A percentile compares a stretch with the other conserved stretches of the same genome.
Evolutionary conservation across 2,113 vertebrate genomes (phyloP).

Genomic region (Poeciliopsis retropinna): DNA sequence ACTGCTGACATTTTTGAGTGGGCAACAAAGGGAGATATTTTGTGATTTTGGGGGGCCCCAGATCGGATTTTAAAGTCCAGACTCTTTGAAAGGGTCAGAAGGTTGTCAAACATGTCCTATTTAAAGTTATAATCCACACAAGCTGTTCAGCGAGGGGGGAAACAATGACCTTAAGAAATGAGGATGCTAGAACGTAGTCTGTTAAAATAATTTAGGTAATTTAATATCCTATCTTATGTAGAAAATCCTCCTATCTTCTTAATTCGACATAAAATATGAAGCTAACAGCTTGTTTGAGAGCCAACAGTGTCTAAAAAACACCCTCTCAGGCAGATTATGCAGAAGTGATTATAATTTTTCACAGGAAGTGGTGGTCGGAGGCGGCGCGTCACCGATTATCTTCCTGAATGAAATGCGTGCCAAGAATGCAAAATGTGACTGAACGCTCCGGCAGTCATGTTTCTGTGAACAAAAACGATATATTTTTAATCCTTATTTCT

Average conservation of each 20-base stretch:
- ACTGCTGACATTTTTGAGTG: conserved; percentile 20
- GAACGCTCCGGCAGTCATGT: too few species aligned
- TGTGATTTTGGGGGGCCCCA: conserved; percentile 2
- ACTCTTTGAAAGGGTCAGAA: not conserved
- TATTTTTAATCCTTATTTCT: too few species aligned
- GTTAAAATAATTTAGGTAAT: not conserved
- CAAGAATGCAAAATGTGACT: not conserved
- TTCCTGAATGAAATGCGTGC: not conserved
- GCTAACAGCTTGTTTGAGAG: too few species aligned
- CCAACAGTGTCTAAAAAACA: too few species aligned
- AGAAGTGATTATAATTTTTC: not conserved
- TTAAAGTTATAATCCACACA: not conserved
- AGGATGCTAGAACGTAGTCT: not conserved
- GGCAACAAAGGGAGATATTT: not conserved
- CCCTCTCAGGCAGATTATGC: not conserved
- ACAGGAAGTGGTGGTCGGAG: not conserved
- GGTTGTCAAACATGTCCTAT: not conserved
- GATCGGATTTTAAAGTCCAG: conserved; percentile 9
- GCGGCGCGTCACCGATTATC: not conserved
- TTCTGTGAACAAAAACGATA: too few species aligned
- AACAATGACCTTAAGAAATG: not conserved
- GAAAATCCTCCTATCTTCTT: not conserved
- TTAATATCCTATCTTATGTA: too few species aligned
- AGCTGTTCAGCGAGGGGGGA: not conserved
- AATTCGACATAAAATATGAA: not conserved